phyloP scores from a whole-genome alignment of 2,888 invertebrate species.

The Drosophila meridionalis region DNA sequence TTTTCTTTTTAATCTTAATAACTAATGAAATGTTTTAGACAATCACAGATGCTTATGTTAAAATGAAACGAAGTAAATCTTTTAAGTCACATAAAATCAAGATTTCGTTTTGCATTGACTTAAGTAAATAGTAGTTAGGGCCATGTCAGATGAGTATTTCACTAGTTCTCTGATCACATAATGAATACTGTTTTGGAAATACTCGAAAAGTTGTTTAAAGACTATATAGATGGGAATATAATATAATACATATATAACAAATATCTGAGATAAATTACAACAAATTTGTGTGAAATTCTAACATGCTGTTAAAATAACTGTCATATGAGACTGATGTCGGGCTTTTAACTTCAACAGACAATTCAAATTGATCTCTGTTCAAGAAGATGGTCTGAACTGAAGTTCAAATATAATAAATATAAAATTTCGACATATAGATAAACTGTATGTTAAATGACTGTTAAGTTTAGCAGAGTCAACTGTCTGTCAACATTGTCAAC shows the following conservation, averaged over 20 bases:
- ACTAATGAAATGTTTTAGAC: conserved; percentile 52
- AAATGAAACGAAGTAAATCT: conserved; percentile 27
- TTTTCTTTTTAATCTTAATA: conserved; percentile 15
- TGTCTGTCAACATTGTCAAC: too few species aligned
- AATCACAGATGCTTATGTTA: conserved; percentile 54
- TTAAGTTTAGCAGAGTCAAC: neutral
- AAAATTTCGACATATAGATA: neutral
- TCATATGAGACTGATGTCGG: neutral
- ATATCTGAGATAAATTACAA: neutral
- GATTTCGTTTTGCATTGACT: neutral
- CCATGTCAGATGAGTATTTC: conserved; percentile 12
- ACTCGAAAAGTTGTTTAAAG: neutral
- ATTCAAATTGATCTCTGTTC: neutral
- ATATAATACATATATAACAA: neutral
- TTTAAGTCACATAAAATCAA: conserved; percentile 21
- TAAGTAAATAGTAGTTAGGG: neutral
- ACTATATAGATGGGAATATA: neutral
- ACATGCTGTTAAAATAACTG: neutral
- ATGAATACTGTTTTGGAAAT: conserved; percentile 16
- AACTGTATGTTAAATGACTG: neutral
- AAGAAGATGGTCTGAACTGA: neutral
- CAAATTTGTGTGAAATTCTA: neutral
- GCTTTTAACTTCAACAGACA: neutral
- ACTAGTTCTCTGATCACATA: conserved; percentile 9
- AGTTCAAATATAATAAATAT: neutral